Conservation (phyloP, 2,888 invertebrate species). For the Brachyopa scutellaris region DNA sequence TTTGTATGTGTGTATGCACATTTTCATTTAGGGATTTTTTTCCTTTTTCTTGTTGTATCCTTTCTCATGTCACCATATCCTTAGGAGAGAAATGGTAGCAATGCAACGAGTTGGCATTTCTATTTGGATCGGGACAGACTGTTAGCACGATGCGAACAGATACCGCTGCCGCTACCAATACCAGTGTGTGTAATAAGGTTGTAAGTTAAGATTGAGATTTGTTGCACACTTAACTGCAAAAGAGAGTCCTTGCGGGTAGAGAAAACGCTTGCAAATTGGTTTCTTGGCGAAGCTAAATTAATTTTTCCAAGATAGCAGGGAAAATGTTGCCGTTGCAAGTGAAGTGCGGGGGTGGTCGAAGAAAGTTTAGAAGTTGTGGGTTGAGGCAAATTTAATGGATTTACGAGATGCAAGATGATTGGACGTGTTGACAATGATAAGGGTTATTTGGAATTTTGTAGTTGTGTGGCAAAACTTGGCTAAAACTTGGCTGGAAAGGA, state of each 20-base stretch:
- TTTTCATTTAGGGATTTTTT: conserved; percentile 33
- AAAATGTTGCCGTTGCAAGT: not conserved
- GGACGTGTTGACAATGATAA: too few species aligned
- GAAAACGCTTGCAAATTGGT: conserved; percentile 33
- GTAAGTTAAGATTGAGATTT: conserved; percentile 53
- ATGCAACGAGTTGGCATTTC: conserved; percentile 29
- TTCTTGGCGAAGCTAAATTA: conserved; percentile 30
- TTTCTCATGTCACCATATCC: conserved; percentile 7
- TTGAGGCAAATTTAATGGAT: not conserved
- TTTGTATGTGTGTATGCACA: not conserved
- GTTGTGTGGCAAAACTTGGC: too few species aligned
- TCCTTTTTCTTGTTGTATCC: too few species aligned
- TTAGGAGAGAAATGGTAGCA: not conserved
- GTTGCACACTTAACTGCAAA: conserved; percentile 34
- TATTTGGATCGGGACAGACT: conserved; percentile 15
- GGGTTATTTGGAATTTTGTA: too few species aligned
- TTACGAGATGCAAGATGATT: too few species aligned
- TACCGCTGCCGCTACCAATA: not conserved
- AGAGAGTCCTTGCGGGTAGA: not conserved
- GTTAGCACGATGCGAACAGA: not conserved
- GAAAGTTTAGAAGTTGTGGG: not conserved
- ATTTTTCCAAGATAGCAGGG: conserved; percentile 22
- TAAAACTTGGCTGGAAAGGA: too few species aligned
- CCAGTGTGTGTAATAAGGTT: conserved; percentile 19
- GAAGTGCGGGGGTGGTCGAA: not conserved